Percentiles rank a stretch among this genome's conserved stretches.
Evolutionary conservation across 2,113 vertebrate species (phyloP).

Genomic region (Dasyprocta punctata): DNA sequence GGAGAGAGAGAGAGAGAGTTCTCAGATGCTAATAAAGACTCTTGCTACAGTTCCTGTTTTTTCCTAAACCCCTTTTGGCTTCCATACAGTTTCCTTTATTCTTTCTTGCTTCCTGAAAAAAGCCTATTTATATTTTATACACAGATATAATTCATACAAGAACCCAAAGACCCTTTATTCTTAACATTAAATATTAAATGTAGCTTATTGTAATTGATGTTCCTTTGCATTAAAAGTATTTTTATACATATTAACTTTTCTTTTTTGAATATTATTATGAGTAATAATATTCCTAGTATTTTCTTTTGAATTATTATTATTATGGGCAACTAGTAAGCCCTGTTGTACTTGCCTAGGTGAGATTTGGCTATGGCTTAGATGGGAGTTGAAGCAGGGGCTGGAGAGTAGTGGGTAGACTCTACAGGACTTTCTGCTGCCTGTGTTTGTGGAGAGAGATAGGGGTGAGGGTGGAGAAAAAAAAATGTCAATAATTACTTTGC

Average conservation of each 20-base stretch:
- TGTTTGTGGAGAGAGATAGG: background rate
- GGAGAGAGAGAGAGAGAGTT: too few species aligned
- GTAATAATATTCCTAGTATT: background rate
- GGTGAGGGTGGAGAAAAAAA: background rate
- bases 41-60: background rate
- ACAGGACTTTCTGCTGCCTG: background rate
- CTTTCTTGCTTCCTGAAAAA: background rate
- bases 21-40: background rate
- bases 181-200: background rate
- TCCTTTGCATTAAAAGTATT: background rate
- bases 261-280: background rate
- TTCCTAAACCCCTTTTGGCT: background rate
- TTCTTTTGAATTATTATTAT: background rate
- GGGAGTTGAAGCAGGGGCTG: background rate
- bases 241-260: background rate
- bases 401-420: background rate
- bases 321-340: background rate
- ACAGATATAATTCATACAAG: background rate
- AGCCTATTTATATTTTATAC: background rate
- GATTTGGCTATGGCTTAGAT: background rate
- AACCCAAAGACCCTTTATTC: background rate
- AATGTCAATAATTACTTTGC: background rate
- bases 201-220: background rate
- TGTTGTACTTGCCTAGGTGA: fast-evolving
- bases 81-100: background rate